These are phyloP conservation scores for Aspiorhynchus laticeps DNA, from an alignment of 2,113 vertebrate genomes.

Conservation along the genomic window DNA sequence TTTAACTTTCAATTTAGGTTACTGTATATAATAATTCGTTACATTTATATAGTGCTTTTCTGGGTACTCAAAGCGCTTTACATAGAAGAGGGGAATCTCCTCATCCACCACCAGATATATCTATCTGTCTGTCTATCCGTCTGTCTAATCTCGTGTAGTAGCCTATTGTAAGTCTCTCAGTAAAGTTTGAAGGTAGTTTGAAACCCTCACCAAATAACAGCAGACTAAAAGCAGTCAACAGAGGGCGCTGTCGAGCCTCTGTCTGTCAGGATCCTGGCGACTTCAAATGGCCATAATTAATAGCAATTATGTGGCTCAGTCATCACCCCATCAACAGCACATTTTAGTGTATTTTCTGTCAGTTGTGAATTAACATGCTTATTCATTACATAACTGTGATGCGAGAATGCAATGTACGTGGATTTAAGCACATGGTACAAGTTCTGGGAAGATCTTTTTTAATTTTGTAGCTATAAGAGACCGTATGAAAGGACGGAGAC, in stretches of 20 bases:
- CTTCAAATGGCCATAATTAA: neutral
- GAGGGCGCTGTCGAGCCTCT: constrained; percentile 19
- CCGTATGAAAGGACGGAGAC: too few relatives aligned
- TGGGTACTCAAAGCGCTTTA: too few relatives aligned
- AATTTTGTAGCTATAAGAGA: neutral
- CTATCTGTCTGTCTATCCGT: neutral
- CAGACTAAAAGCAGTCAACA: constrained; percentile 1
- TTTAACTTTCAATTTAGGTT: too few relatives aligned
- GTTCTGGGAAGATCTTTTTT: neutral
- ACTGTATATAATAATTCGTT: too few relatives aligned
- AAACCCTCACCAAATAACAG: neutral
- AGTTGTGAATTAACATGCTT: neutral
- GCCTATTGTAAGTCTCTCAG: neutral
- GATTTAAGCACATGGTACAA: too few relatives aligned
- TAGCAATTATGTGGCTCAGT: neutral
- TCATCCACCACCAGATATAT: too few relatives aligned
- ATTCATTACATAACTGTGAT: neutral
- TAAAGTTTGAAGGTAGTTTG: neutral
- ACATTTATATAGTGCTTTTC: too few relatives aligned
- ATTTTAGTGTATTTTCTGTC: neutral
- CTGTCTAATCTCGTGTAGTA: neutral
- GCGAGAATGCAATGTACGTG: neutral
- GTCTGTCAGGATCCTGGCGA: neutral
- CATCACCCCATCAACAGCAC: neutral
- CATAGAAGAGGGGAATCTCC: too few relatives aligned